Percentiles rank a stretch among this genome's conserved stretches.
Evolutionary conservation across 2,888 invertebrate genomes (phyloP).

Genomic region (Clostera curtula): DNA sequence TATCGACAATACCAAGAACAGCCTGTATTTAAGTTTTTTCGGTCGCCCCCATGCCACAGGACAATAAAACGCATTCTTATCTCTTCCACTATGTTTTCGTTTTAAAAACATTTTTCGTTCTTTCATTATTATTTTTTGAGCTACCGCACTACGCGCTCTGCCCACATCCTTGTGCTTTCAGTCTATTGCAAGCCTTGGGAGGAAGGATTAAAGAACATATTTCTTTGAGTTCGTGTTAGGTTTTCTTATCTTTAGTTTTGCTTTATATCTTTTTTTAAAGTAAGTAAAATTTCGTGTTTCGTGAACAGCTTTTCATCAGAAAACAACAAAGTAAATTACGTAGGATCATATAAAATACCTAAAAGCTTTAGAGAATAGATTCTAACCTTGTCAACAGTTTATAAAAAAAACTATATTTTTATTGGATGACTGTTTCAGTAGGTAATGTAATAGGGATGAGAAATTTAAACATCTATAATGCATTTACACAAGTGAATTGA

Average conservation of each 20-base stretch:
- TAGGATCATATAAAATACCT: too few relatives aligned
- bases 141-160: slow-evolving; percentile 32
- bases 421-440: too few relatives aligned
- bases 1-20: slow-evolving; percentile 15
- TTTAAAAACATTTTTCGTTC: slow-evolving; percentile 49
- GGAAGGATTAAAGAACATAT: background rate
- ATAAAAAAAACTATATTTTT: too few relatives aligned
- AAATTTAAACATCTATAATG: too few relatives aligned
- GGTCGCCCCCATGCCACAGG: slow-evolving; percentile 48
- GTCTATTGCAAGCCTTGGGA: slow-evolving; percentile 11
- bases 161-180: slow-evolving; percentile 29
- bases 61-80: slow-evolving; percentile 57
- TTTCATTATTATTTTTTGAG: slow-evolving; percentile 41
- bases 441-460: too few relatives aligned
- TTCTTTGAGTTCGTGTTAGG: slow-evolving; percentile 4
- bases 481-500: slow-evolving; percentile 20
- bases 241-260: slow-evolving; percentile 18
- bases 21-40: slow-evolving; percentile 33
- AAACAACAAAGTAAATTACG: too few relatives aligned
- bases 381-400: too few relatives aligned
- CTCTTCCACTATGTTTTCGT: slow-evolving; percentile 55
- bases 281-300: too few relatives aligned
- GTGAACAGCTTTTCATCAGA: too few relatives aligned
- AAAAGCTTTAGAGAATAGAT: too few relatives aligned
- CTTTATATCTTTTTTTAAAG: background rate